Conservation (phyloP, 2,113 vertebrate species). For the Mastomys natalensis region DNA sequence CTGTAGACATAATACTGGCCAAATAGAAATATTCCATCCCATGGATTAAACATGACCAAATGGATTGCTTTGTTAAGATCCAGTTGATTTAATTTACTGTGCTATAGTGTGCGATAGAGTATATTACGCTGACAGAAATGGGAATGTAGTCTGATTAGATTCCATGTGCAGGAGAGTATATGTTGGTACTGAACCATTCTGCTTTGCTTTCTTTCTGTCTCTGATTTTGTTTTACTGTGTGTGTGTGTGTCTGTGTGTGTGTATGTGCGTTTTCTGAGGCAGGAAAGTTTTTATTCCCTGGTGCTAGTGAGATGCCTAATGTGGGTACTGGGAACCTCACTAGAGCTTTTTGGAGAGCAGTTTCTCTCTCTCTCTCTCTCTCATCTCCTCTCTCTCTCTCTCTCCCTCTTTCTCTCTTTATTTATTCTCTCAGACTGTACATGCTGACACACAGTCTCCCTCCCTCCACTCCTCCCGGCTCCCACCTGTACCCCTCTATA, state of each 20-base stretch:
- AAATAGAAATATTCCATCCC: no score
- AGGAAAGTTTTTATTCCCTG: neutral
- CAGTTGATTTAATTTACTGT: no score
- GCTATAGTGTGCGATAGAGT: no score
- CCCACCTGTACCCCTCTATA: neutral
- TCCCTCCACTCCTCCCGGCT: neutral
- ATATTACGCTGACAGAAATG: no score
- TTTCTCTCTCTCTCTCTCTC: neutral
- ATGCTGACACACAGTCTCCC: neutral
- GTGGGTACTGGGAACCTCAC: neutral
- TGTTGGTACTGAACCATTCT: no score
- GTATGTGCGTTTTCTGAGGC: neutral
- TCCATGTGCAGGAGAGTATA: no score
- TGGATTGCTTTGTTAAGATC: no score
- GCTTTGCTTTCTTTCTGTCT: neutral
- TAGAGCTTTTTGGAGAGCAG: neutral
- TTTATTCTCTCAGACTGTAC: neutral
- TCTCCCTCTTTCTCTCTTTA: neutral
- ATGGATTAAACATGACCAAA: no score
- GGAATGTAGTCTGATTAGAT: no score
- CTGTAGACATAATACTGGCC: no score
- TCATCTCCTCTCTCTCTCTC: neutral
- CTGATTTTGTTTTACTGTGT: neutral
- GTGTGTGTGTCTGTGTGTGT: neutral
- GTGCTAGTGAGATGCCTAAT: neutral